A percentile compares a stretch with the other conserved stretches of the same genome.
phyloP scores from a whole-genome alignment of 2,888 invertebrate species.

The Ectobius pallidus region DNA sequence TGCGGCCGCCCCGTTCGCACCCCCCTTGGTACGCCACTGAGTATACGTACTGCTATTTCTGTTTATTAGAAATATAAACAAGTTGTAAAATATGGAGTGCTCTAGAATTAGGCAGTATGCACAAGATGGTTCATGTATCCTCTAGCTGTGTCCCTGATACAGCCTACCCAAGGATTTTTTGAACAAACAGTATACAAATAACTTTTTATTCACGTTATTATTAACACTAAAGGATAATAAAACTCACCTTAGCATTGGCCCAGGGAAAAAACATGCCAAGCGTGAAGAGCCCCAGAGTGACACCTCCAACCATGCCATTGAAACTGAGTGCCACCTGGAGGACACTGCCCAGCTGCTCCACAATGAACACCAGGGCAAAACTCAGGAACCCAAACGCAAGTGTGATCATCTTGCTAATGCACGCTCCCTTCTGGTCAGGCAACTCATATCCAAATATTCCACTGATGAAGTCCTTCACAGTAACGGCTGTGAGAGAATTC shows the following conservation, averaged over 20 bases:
- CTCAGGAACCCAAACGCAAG: slow-evolving; percentile 75
- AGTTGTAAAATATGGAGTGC: no score
- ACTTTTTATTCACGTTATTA: no score
- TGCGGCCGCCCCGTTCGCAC: no score
- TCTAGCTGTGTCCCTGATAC: no score
- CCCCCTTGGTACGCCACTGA: no score
- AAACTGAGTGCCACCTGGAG: slow-evolving; percentile 87
- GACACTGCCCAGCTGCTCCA: slow-evolving; percentile 85
- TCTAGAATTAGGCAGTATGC: no score
- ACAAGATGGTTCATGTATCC: no score
- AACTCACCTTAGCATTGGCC: slow-evolving; percentile 79
- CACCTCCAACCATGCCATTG: slow-evolving; percentile 88
- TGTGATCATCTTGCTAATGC: slow-evolving; percentile 71
- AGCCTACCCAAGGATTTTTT: no score
- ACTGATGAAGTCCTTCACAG: slow-evolving; percentile 84
- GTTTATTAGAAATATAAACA: no score
- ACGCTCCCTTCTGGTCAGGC: slow-evolving; percentile 76
- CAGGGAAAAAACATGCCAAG: slow-evolving; percentile 89
- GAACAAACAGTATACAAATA: no score
- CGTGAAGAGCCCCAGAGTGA: slow-evolving; percentile 84
- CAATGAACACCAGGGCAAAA: slow-evolving; percentile 82
- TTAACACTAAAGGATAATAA: no score
- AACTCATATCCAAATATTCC: slow-evolving; percentile 74
- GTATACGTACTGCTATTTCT: no score
- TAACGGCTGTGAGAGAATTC: slow-evolving; percentile 90